A percentile compares a stretch with the other conserved stretches of the same genome.
Evolutionary conservation across 2,797 vertebrate genomes (phyloP).

Genomic region (Lagorchestes hirsutus): DNA sequence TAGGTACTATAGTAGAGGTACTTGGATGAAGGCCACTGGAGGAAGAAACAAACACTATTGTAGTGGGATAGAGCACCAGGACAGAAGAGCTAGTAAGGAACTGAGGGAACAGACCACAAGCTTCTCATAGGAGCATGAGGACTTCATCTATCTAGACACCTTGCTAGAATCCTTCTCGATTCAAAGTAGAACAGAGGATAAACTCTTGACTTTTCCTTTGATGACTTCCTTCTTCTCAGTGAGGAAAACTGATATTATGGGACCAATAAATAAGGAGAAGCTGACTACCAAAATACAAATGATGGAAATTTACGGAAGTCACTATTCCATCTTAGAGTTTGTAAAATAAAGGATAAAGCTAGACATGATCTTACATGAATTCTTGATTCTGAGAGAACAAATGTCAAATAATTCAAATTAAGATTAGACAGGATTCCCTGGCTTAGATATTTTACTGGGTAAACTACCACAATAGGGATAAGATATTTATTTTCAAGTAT

Average conservation of each 20-base stretch:
- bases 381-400: neutral
- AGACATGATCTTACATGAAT: neutral
- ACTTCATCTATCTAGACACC: neutral
- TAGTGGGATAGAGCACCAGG: neutral
- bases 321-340: neutral
- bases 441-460: neutral
- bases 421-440: neutral
- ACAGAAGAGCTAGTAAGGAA: neutral
- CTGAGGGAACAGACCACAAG: neutral
- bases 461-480: neutral
- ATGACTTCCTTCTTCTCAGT: no score
- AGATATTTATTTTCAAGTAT: neutral
- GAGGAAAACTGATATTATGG: no score
- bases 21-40: neutral
- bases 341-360: neutral
- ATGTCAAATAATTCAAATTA: slow-evolving; percentile 1
- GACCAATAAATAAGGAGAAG: no score
- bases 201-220: neutral
- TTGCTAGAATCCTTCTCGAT: neutral
- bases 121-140: neutral
- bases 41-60: neutral
- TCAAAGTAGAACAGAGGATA: neutral
- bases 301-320: neutral
- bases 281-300: no score
- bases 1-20: neutral